Base-by-base conservation (phyloP, 2,888 invertebrate genomes). In the Callosobruchus maculatus region DNA sequence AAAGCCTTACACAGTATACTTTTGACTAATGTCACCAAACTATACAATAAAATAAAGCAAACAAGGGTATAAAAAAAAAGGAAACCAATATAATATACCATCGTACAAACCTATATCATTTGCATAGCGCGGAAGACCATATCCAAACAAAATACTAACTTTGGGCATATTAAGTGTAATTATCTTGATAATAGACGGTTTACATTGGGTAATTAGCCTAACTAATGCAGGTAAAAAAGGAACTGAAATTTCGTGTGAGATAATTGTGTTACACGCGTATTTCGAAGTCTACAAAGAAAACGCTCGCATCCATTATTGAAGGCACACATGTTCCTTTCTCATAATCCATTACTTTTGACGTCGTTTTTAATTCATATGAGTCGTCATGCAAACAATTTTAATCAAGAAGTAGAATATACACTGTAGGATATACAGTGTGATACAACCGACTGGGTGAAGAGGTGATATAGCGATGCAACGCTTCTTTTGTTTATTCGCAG, bases 241-340 rank as follows among this genome's bases (percentile, higher is more conserved):
- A 49, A 49, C 13, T 49, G 49, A 49, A 49, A 49, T 49, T 49
- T 49, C 49, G 49, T 49, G 49, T 49, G 49, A 49, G 49, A 49
- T 13, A 49, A 49, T 49, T 49, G 49, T 49, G 49, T 49, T 49
- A 1, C 13, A 5, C 13, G 4, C 49, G 49, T 18, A 49, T 49
- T 49, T 49, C 7, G 49, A 49, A 18, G 13, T 49, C 49, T 49
- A 68, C 68, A 68, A 68, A 68, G 68, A 68, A 68, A 68, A 68
- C 68, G 22, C 20, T 68, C 21, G 13, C 68, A 68, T 68, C 68
- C 68, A 68, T 68, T 68, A 68, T 68, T 68, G 21, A 68, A 68
- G 68, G 20, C 76, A 80, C 82, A 81, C 82, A 82, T 81, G 79
- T 83, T 81, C 75, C 76, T 77, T 81, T 82, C 81, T 80, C 82